These are phyloP conservation scores for Zaprionus obscuricornis DNA, from an alignment of 2,888 invertebrate genomes.

Conservation along the genomic window DNA sequence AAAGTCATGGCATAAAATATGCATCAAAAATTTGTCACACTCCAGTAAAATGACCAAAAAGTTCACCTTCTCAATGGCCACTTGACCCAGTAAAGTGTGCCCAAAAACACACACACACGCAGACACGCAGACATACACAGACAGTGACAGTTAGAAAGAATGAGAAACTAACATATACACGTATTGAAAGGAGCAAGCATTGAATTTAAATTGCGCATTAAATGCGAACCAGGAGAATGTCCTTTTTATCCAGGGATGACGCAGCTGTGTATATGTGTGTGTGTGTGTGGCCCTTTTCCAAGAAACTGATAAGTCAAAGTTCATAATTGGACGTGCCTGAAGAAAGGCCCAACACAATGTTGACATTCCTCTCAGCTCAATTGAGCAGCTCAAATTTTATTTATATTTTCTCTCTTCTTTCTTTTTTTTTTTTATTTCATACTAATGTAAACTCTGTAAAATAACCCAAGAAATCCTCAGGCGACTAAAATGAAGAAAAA, in stretches of 20 bases:
- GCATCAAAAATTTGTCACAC: constrained; percentile 75
- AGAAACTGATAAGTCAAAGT: constrained; percentile 74
- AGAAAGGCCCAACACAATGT: constrained; percentile 20
- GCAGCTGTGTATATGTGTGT: too few species aligned
- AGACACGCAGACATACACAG: background rate
- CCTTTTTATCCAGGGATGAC: constrained; percentile 34
- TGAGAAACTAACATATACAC: background rate
- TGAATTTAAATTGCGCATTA: constrained; percentile 75
- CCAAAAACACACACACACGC: constrained; percentile 6
- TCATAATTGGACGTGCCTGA: constrained; percentile 56
- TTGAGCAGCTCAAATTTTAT: constrained; percentile 33
- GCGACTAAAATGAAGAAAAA: constrained; percentile 3
- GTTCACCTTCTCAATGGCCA: constrained; percentile 71
- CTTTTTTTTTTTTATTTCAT: too few species aligned
- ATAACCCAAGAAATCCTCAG: background rate
- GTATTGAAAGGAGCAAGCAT: constrained; percentile 47
- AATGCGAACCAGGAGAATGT: constrained; percentile 47
- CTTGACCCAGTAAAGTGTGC: constrained; percentile 64
- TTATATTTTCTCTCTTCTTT: too few species aligned
- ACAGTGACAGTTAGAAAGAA: constrained; percentile 2
- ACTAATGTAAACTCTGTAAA: background rate
- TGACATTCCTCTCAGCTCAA: constrained; percentile 37
- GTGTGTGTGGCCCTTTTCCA: constrained; percentile 43
- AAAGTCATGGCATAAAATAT: constrained; percentile 60
- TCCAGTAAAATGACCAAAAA: constrained; percentile 55